Base-by-base conservation (phyloP, 2,888 invertebrate genomes). In the Papilio demoleus region DNA sequence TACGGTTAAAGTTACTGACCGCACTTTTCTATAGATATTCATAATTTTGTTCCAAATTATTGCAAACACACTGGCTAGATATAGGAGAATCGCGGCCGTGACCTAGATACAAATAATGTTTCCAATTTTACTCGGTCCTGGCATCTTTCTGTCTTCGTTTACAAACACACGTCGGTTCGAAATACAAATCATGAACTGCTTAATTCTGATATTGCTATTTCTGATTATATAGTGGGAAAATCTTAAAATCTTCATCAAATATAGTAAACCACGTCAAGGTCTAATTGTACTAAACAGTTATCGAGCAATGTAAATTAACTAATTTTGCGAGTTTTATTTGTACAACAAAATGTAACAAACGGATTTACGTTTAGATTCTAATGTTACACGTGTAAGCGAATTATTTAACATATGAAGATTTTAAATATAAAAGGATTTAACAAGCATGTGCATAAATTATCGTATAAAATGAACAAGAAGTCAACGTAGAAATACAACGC, bases 321-420 rank as follows among this genome's bases (percentile, higher is more conserved):
- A 6, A n/a, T n/a, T 56, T 31, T 56, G 14, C 53, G 12, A 31
- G 53, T 27, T n/a, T 11, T 8, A 3, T 27, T 24, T 31, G 9
- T 6, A 17, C 8, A 24, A 31, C 1, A 56, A 56, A 56, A 56
- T 56, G 17, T 56, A 56, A 56, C 38, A 59, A 59, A 2, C 22
- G 14, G 40, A 73, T 31, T 56, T 31, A 31, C n/a, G n/a, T 31
- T 68, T 72, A 62, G 45, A 31, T 45, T 61, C 61, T 31, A 27
- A 42, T 14, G 17, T 27, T 47, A 47, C 62, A 62, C 45, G 42
- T 45, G 62, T 62, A 61, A 42, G 9, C 0, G 17, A 56, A 56
- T 47, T 19, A 31, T 24, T 60, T 40, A 40, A 40, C 60, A 40
- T 40, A 4, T 60, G 24, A 60, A 22, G 40, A 60, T 14, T 59